Percentiles rank a stretch among this genome's conserved stretches.
Conservation (phyloP, 2,113 vertebrate genomes). For the Macroglossus sobrinus region DNA sequence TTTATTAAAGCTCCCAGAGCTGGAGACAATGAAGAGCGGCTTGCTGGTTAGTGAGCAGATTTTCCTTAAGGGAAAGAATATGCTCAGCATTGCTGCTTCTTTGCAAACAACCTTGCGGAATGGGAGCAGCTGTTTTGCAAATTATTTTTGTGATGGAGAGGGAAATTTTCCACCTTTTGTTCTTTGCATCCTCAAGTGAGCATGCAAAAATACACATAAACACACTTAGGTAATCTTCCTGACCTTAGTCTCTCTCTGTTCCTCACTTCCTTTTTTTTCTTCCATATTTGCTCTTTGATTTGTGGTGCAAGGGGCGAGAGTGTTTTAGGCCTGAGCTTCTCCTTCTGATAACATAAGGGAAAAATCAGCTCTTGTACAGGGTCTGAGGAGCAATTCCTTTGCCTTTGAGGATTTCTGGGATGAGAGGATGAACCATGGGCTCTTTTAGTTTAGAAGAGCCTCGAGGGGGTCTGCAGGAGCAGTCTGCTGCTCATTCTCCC, state of each 20-base stretch:
- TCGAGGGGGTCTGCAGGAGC: background rate
- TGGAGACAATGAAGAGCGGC: slow-evolving; percentile 34
- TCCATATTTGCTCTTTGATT: background rate
- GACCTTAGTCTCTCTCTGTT: background rate
- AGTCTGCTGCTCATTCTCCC: background rate
- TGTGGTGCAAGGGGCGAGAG: background rate
- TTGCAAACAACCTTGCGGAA: slow-evolving; percentile 38
- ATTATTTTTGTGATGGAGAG: slow-evolving; percentile 34
- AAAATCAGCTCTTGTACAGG: background rate
- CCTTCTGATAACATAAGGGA: background rate
- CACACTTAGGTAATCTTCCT: background rate
- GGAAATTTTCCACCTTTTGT: slow-evolving; percentile 32
- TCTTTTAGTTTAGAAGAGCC: background rate
- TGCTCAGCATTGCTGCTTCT: background rate
- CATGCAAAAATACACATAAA: slow-evolving; percentile 5
- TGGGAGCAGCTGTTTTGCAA: slow-evolving; percentile 50
- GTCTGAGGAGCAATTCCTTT: background rate
- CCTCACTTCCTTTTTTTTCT: background rate
- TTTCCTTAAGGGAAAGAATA: slow-evolving; percentile 53
- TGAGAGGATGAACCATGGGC: background rate
- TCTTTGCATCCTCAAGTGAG: background rate
- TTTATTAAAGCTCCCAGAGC: slow-evolving; percentile 55
- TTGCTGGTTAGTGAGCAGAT: slow-evolving; percentile 14
- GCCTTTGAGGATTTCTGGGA: background rate
- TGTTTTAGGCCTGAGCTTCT: background rate